These are phyloP conservation scores for Drosophila diplacantha DNA, from an alignment of 2,888 invertebrate species.

Conservation along the genomic window DNA sequence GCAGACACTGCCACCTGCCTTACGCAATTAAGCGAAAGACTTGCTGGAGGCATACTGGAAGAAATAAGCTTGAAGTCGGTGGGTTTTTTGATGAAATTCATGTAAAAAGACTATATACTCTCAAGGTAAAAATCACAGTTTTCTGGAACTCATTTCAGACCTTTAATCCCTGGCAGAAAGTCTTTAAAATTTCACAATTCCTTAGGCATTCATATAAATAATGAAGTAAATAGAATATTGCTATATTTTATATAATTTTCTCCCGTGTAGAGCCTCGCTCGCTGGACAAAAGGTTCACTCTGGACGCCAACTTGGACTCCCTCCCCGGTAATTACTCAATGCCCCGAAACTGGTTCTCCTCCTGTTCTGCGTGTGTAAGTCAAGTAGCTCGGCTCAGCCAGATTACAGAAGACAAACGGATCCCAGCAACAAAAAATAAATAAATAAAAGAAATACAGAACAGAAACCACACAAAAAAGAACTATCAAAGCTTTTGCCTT, in stretches of 20 bases:
- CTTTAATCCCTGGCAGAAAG: neutral
- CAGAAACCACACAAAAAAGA: slow-evolving; percentile 18
- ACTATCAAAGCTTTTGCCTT: slow-evolving; percentile 55
- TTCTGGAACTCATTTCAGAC: neutral
- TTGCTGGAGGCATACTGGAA: slow-evolving; percentile 35
- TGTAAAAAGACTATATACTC: too few species aligned
- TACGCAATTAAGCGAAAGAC: slow-evolving; percentile 68
- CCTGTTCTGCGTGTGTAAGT: slow-evolving; percentile 63
- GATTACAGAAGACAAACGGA: slow-evolving; percentile 54
- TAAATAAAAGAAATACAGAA: slow-evolving; percentile 1
- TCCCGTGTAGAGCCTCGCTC: slow-evolving; percentile 33
- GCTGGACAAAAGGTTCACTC: slow-evolving; percentile 59
- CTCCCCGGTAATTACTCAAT: slow-evolving; percentile 63
- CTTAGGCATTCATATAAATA: neutral
- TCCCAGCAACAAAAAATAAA: slow-evolving; percentile 10
- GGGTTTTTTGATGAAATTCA: neutral
- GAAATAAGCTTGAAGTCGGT: neutral
- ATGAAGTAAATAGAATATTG: neutral
- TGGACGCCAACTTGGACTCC: slow-evolving; percentile 8
- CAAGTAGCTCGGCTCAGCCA: slow-evolving; percentile 66
- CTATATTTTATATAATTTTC: neutral
- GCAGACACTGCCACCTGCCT: slow-evolving; percentile 69
- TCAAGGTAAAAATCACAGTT: neutral
- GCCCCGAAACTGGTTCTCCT: slow-evolving; percentile 63
- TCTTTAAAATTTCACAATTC: neutral